phyloP scores from a whole-genome alignment of 2,888 invertebrate species.

The Ceramica pisi region DNA sequence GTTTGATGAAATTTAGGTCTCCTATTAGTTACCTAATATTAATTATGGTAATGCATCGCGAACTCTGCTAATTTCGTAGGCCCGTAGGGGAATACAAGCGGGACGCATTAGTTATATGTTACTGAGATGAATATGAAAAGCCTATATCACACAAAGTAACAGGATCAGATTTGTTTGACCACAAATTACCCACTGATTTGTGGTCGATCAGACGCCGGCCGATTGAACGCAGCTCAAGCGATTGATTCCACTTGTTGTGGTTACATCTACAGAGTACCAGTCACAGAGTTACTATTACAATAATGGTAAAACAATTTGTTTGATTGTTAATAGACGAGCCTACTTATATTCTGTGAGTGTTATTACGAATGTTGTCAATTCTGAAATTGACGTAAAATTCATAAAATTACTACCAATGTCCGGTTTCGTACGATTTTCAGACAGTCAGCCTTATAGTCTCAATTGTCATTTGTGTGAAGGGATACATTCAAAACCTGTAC shows the following conservation, averaged over 20 bases:
- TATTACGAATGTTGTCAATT: not conserved
- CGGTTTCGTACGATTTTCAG: not conserved
- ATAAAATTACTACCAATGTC: too few species aligned
- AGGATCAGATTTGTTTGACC: conserved; percentile 5
- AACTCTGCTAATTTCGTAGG: too few species aligned
- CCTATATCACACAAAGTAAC: not conserved
- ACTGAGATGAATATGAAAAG: not conserved
- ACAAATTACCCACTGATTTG: conserved; percentile 27
- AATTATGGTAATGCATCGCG: too few species aligned
- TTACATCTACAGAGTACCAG: conserved; percentile 1
- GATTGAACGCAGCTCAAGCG: conserved; percentile 4
- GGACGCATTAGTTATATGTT: too few species aligned
- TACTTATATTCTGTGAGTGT: not conserved
- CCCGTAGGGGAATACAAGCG: too few species aligned
- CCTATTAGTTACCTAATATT: too few species aligned
- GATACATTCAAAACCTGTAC: not conserved
- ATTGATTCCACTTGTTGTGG: conserved; percentile 42
- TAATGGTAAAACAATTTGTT: not conserved
- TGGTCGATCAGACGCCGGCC: conserved; percentile 16
- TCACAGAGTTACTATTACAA: conserved; percentile 1
- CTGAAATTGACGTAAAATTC: not conserved
- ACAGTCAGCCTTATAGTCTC: not conserved
- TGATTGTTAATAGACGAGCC: not conserved
- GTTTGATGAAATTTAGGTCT: too few species aligned
- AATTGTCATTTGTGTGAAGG: not conserved